A percentile compares a stretch with the other conserved stretches of the same genome.
phyloP scores from a whole-genome alignment of 1,140 invertebrate genomes.

The Araneus ventricosus region DNA sequence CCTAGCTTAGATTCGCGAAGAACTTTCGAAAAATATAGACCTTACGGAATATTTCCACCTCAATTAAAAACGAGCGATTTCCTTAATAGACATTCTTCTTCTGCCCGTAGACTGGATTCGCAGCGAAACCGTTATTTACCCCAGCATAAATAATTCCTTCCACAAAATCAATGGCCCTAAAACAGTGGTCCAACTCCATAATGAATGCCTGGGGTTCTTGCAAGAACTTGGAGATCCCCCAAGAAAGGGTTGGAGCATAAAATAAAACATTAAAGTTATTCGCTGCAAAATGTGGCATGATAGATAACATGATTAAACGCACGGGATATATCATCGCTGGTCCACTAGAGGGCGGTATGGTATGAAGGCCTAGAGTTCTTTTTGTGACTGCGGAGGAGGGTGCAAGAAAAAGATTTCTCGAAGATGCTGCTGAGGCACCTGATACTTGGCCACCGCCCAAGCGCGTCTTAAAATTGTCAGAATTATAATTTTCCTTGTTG shows the following conservation, averaged over 20 bases:
- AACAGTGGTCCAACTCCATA: conserved; percentile 33
- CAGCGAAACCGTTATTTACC: neutral
- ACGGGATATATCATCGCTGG: conserved; percentile 22
- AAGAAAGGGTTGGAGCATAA: conserved; percentile 31
- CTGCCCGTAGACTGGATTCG: too few species aligned
- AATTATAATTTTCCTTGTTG: conserved; percentile 41
- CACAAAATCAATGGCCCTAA: conserved; percentile 33
- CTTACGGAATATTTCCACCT: neutral
- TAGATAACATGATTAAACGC: conserved; percentile 39
- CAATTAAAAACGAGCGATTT: neutral
- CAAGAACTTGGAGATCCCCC: conserved; percentile 18
- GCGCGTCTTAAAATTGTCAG: conserved; percentile 21
- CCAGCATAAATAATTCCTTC: neutral
- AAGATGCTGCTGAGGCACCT: conserved; percentile 10
- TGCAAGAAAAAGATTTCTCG: conserved; percentile 8
- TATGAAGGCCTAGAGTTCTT: neutral
- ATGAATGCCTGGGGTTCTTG: neutral
- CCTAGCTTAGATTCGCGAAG: neutral
- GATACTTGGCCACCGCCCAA: conserved; percentile 11
- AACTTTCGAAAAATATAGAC: neutral
- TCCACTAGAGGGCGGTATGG: neutral
- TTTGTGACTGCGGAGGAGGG: neutral
- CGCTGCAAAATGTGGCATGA: conserved; percentile 50
- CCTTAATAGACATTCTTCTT: neutral
- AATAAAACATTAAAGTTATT: conserved; percentile 47